Evolutionary conservation across 2,888 invertebrate species (phyloP), one percentile per base, ranked within the genome.

Genomic region (Ommatoiulus sabulosus): DNA sequence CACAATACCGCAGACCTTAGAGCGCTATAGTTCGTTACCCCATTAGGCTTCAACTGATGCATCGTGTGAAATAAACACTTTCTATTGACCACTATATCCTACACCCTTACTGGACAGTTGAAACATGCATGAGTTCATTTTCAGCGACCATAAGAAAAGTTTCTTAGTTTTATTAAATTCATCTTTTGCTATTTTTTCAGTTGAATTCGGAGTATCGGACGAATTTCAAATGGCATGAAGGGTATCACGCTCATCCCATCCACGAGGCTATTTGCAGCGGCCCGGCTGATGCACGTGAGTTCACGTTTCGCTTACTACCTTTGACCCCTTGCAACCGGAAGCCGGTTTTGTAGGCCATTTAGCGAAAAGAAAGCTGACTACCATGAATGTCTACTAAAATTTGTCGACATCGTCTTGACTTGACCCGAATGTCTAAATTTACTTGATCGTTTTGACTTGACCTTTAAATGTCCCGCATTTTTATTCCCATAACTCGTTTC

Each of bases 141-240:
- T 52, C 12, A 52, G 12, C 52, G 52, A 15, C 48, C 8, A 48
- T 48, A 10, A 3, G 12, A n/a, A n/a, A n/a, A n/a, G n/a, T n/a
- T n/a, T 48, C 8, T 35, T 48, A 48, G 48, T 12, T 17, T 35
- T 52, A 17, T 52, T 52, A 52, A 52, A 15, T 52, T 52, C 52
- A 15, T 52, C n/a, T 84, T 44, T 84, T n/a, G 1, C 15, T 5
- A 12, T n/a, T 84, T 63, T 84, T 44, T 44, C 84, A 84, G 84
- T 84, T 84, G 84, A 84, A 84, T 84, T 84, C 84, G 84, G 84
- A 84, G 84, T 84, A 84, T 84, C 84, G 84, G 84, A 84, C 84
- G 84, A 35, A 84, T 44, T 84, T 84, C 84, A 84, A 84, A 84
- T 84, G 84, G 84, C 84, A 84, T 44, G 84, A 84, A 35, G 44